Conservation (phyloP, 2,113 vertebrate genomes). For the Cyanoramphus novaezelandiae region DNA sequence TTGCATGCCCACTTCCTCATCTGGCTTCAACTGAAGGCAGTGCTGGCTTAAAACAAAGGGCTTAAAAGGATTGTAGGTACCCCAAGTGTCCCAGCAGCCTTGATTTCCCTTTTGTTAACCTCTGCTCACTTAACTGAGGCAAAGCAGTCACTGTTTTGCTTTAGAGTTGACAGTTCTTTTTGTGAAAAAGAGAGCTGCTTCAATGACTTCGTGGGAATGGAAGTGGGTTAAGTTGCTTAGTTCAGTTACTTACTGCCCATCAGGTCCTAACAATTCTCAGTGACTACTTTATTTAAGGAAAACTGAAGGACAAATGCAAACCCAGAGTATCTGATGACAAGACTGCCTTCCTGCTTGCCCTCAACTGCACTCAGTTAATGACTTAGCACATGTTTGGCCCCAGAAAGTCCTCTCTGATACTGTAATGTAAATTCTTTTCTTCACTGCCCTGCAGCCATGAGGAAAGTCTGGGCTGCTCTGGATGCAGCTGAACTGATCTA, state of each 20-base stretch:
- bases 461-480: rapidly evolving
- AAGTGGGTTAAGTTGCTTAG: neutral
- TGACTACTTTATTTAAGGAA: neutral
- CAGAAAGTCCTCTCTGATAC: neutral
- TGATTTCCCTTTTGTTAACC: neutral
- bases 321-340: neutral
- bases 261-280: neutral
- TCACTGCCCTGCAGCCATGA: neutral
- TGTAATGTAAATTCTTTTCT: neutral
- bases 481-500: neutral
- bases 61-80: neutral
- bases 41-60: neutral
- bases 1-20: neutral
- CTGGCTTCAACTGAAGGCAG: neutral
- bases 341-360: neutral
- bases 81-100: neutral
- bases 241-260: neutral
- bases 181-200: neutral
- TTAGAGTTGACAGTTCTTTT: neutral
- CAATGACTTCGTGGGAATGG: neutral
- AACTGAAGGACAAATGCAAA: constrained; percentile 1
- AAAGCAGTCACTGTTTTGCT: neutral
- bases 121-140: neutral
- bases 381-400: neutral
- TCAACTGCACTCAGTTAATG: neutral